Conservation (phyloP, 2,888 invertebrate genomes). For the Torymus auratus region DNA sequence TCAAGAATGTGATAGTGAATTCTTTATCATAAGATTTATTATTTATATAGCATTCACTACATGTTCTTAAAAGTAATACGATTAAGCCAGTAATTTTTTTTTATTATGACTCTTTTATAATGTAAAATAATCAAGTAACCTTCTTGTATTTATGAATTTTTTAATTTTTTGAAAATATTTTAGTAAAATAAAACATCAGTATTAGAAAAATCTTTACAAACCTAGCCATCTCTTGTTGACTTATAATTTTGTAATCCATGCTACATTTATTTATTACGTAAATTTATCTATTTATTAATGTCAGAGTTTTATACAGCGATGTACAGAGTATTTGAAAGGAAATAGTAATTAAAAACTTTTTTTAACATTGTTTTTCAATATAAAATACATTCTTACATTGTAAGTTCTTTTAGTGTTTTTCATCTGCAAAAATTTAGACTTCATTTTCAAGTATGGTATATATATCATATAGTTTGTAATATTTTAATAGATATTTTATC, state of each 20-base stretch:
- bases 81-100: slow-evolving; percentile 1
- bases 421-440: background rate
- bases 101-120: background rate
- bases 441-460: too few species aligned
- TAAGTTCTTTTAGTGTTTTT: slow-evolving; percentile 25
- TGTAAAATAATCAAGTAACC: background rate
- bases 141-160: slow-evolving; percentile 1
- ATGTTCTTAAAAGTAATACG: slow-evolving; percentile 1
- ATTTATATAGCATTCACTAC: background rate
- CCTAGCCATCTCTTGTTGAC: slow-evolving; percentile 17
- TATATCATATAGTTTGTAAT: slow-evolving; percentile 25
- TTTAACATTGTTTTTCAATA: slow-evolving; percentile 26
- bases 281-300: slow-evolving; percentile 19
- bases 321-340: slow-evolving; percentile 1
- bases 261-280: background rate
- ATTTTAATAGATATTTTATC: background rate
- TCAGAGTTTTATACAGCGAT: slow-evolving; percentile 31
- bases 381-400: background rate
- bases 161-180: background rate
- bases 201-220: slow-evolving; percentile 25
- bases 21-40: slow-evolving; percentile 10
- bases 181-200: slow-evolving; percentile 21
- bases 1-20: background rate
- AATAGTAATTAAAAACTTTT: background rate
- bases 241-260: background rate